Conservation (phyloP, 2,888 invertebrate genomes). For the Trisateles emortualis region DNA sequence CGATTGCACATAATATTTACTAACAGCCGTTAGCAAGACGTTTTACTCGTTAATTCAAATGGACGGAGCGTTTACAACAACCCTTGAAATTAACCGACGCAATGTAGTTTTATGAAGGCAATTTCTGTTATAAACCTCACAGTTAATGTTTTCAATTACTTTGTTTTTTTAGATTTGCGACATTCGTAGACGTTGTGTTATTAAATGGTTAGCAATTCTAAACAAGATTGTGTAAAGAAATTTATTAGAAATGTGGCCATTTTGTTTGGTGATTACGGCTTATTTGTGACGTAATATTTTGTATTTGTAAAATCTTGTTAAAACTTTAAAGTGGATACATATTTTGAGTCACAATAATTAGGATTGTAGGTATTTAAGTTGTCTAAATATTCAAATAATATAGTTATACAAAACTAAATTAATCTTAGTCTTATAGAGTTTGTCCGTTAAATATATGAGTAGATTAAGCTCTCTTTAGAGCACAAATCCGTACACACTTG, state of each 20-base stretch:
- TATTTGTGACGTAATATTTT: no score
- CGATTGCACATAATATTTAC: constrained; percentile 47
- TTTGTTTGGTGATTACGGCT: no score
- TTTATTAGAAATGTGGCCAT: neutral
- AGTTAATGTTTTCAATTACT: constrained; percentile 30
- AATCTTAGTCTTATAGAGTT: no score
- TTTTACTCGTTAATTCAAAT: constrained; percentile 60
- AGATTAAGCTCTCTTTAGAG: constrained; percentile 26
- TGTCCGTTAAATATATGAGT: constrained; percentile 34
- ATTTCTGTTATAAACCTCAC: constrained; percentile 50
- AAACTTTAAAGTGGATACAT: no score
- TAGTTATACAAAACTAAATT: no score
- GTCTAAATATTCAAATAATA: no score
- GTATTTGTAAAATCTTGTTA: no score
- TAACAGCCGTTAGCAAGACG: constrained; percentile 50
- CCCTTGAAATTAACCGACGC: constrained; percentile 60
- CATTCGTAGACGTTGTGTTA: neutral
- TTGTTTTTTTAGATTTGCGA: constrained; percentile 15
- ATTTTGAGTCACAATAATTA: no score
- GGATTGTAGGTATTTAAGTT: no score
- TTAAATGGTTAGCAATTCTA: neutral
- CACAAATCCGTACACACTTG: constrained; percentile 7
- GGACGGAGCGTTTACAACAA: constrained; percentile 50
- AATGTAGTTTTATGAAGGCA: constrained; percentile 66
- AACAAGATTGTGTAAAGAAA: neutral